Conservation (phyloP, 2,113 vertebrate genomes). For the Marmota flaviventris region DNA sequence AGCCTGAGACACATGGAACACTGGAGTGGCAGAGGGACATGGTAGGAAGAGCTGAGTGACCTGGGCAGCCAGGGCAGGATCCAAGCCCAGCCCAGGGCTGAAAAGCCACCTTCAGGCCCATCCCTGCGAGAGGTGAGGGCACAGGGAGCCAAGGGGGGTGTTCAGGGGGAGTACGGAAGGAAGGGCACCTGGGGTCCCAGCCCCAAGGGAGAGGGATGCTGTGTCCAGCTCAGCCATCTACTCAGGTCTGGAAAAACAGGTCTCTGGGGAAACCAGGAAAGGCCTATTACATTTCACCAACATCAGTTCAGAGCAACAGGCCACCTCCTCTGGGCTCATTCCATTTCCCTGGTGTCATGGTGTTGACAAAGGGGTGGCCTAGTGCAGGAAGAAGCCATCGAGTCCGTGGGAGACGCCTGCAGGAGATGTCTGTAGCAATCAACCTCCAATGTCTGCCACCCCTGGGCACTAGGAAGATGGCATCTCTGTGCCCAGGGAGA, state of each 20-base stretch:
- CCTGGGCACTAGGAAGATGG: rapidly evolving
- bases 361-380: not conserved
- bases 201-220: not conserved
- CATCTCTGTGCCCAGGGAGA: not conserved
- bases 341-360: not conserved
- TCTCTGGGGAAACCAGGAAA: not conserved
- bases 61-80: not conserved
- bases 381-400: not conserved
- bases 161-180: not conserved
- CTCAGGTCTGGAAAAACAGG: not conserved
- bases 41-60: not conserved
- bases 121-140: not conserved
- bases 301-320: not conserved
- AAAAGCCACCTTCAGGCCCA: not conserved
- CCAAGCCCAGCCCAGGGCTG: not conserved
- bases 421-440: rapidly evolving
- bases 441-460: rapidly evolving
- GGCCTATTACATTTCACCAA: not conserved
- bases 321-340: not conserved
- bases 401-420: not conserved
- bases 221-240: rapidly evolving
- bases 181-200: not conserved
- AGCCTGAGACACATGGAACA: not conserved
- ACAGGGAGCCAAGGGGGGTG: not conserved
- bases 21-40: not conserved